Evolutionary conservation across 2,797 vertebrate genomes (phyloP).

Genomic region (Thunnus albacares): DNA sequence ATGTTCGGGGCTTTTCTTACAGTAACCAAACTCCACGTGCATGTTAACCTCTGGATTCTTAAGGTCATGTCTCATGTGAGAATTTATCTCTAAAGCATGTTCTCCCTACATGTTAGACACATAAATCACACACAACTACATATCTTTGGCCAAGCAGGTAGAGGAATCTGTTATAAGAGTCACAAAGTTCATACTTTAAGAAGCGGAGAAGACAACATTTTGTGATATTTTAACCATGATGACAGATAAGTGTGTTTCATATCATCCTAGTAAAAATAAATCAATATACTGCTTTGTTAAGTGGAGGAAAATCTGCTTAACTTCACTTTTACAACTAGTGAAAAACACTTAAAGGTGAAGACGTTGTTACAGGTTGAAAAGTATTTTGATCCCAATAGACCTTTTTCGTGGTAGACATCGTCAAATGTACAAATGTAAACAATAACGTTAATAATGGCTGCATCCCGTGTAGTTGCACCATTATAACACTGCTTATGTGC

Average conservation of each 20-base stretch:
- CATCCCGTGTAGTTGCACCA: too few relatives aligned
- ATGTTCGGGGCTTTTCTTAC: neutral
- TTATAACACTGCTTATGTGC: neutral
- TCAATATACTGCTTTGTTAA: neutral
- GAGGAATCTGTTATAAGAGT: neutral
- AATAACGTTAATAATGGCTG: neutral
- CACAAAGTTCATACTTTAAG: neutral
- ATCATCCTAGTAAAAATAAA: neutral
- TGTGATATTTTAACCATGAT: too few relatives aligned
- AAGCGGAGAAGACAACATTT: neutral
- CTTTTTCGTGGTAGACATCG: neutral
- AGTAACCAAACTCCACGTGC: constrained; percentile 3
- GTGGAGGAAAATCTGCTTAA: neutral
- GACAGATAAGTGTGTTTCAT: neutral
- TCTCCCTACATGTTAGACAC: neutral
- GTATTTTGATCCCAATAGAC: neutral
- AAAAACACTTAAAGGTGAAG: neutral
- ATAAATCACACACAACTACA: neutral
- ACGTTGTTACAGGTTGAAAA: neutral
- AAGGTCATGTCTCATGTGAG: constrained; percentile 12
- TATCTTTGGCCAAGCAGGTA: neutral
- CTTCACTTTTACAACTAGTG: neutral
- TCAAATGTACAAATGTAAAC: neutral
- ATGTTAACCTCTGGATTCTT: neutral
- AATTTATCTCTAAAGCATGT: neutral